Base-by-base conservation (phyloP, 2,113 vertebrate species). In the Reinhardtius hippoglossoides region DNA sequence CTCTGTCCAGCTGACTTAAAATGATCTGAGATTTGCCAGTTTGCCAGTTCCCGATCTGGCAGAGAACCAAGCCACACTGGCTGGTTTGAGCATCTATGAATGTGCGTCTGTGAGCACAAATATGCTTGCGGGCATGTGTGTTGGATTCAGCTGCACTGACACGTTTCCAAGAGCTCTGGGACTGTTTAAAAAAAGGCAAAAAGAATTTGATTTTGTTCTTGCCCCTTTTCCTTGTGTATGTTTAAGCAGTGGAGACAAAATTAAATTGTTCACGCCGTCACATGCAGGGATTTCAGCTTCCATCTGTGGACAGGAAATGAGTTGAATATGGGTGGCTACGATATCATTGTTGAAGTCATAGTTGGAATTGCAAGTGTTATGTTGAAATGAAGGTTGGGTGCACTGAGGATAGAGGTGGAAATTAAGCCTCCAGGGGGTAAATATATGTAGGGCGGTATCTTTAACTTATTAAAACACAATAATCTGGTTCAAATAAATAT, bases 11-110 rank as follows among this genome's bases (percentile, higher is more conserved):
- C 74, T 31, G 75, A 85, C 81, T 88, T 84, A 69, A 83, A 86
- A 83, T 87, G 76, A 89, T 87, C 84, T 66, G 78, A 87, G 74
- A 86, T 76, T 88, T 88, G 81, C 86, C 67, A 42, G 72, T 88
- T 86, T 83, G 81, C 81, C 89, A 86, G 55, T 73, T 86, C 57
- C 71, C 35, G 21, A 80, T 69, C 76, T 88, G 82, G 84, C 76
- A 63, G 71, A 10, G 57, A 46, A 81, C 86, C 79, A 73, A 62
- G 31, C 40, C 50, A 67, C 27, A 21, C 71, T 82, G 77, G 50
- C 78, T 74, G 67, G 52, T 76, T 24, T 26, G 54, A 78, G 62
- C 46, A 62, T 74, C 42, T 18, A 59, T 63, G 73, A 59, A 26
- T 71, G 77, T 37, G 71, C 59, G 23, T 75, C 56, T 58, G 42